Percentiles rank a stretch among this genome's conserved stretches.
phyloP scores from a whole-genome alignment of 2,888 invertebrate genomes.

The Aethes cnicana region DNA sequence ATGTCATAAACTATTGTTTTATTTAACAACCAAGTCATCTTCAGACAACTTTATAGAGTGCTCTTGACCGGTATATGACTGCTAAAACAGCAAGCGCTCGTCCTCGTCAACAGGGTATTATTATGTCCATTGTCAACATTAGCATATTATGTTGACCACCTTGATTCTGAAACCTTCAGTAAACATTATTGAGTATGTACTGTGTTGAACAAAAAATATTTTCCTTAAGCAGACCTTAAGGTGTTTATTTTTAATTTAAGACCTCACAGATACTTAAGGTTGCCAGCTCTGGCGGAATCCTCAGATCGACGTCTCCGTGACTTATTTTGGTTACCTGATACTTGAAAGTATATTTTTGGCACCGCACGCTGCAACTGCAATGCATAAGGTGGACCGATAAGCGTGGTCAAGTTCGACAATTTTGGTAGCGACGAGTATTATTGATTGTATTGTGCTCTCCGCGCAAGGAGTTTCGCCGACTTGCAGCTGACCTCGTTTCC shows the following conservation, averaged over 20 bases:
- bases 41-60: background rate
- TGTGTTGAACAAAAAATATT: constrained; percentile 36
- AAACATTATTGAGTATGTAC: constrained; percentile 30
- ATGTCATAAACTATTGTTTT: background rate
- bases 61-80: constrained; percentile 20
- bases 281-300: constrained; percentile 27
- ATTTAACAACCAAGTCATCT: background rate
- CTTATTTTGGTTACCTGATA: constrained; percentile 26
- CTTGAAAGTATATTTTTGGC: constrained; percentile 27
- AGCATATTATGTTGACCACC: constrained; percentile 37
- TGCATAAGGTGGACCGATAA: constrained; percentile 32
- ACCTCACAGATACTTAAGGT: constrained; percentile 37
- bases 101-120: constrained; percentile 23
- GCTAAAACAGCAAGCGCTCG: constrained; percentile 13
- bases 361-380: constrained; percentile 23
- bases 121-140: constrained; percentile 27
- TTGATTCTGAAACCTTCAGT: constrained; percentile 43
- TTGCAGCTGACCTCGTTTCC: constrained; percentile 56
- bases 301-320: constrained; percentile 18
- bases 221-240: constrained; percentile 36
- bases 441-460: constrained; percentile 59
- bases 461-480: constrained; percentile 44
- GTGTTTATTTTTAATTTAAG: constrained; percentile 43
- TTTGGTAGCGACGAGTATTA: constrained; percentile 62
- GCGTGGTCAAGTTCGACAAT: constrained; percentile 52